These are phyloP conservation scores for Apis mellifera DNA, from an alignment of 1,140 invertebrate species.

Conservation along the genomic window Amel_HAv3.1 CM009931.2:1582001-1582500, in stretches of 20 bases:
- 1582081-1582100: not conserved
- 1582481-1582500: no score
- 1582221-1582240: constrained; percentile 12
- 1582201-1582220: not conserved
- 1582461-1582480: not conserved
- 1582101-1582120: not conserved
- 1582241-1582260: constrained; percentile 37
- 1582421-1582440: not conserved
- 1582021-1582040: not conserved
- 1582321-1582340: constrained; percentile 41
- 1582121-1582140: no score
- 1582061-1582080: not conserved
- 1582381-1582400: not conserved
- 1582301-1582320: constrained; percentile 31
- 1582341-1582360: constrained; percentile 17
- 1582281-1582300: constrained; percentile 23
- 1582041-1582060: not conserved
- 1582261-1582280: constrained; percentile 40
- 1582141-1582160: not conserved
- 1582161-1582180: not conserved
- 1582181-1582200: not conserved
- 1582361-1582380: constrained; percentile 13
- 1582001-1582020: no score
- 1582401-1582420: not conserved
- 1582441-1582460: not conserved